Percentiles rank a stretch among this genome's conserved stretches.
These are phyloP conservation scores for Craterocephalus amniculus DNA, from an alignment of 2,797 vertebrate genomes.

Conservation along the genomic window DNA sequence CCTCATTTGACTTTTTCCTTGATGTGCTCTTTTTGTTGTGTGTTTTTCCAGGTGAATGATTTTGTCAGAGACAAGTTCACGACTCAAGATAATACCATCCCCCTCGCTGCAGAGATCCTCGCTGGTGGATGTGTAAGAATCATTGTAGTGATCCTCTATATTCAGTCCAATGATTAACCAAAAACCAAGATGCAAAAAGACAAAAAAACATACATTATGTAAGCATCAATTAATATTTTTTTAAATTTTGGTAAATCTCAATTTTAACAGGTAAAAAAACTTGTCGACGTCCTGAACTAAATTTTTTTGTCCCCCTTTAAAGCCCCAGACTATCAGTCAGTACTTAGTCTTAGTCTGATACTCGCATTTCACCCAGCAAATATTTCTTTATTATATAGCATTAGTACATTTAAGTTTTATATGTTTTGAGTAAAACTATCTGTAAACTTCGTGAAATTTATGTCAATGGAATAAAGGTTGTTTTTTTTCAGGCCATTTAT, in stretches of 20 bases:
- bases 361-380: not conserved
- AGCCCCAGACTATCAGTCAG: not conserved
- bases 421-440: too few relatives aligned
- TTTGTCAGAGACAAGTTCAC: slow-evolving; percentile 98
- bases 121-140: slow-evolving; percentile 94
- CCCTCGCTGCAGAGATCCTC: slow-evolving; percentile 88
- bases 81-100: slow-evolving; percentile 87
- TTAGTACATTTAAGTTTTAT: not conserved
- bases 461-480: too few relatives aligned
- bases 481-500: not conserved
- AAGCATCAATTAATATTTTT: too few relatives aligned
- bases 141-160: slow-evolving; percentile 33
- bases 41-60: slow-evolving; percentile 90
- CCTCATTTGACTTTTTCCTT: slow-evolving; percentile 58
- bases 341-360: not conserved
- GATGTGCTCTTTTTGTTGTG: slow-evolving; percentile 13
- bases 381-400: not conserved
- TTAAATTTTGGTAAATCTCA: not conserved
- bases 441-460: too few relatives aligned
- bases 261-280: not conserved
- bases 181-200: slow-evolving; percentile 2
- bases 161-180: slow-evolving; percentile 35
- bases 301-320: not conserved
- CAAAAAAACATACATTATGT: not conserved
- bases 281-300: not conserved